Conservation (phyloP, 2,797 vertebrate genomes). For the Gobionotothen gibberifrons region DNA sequence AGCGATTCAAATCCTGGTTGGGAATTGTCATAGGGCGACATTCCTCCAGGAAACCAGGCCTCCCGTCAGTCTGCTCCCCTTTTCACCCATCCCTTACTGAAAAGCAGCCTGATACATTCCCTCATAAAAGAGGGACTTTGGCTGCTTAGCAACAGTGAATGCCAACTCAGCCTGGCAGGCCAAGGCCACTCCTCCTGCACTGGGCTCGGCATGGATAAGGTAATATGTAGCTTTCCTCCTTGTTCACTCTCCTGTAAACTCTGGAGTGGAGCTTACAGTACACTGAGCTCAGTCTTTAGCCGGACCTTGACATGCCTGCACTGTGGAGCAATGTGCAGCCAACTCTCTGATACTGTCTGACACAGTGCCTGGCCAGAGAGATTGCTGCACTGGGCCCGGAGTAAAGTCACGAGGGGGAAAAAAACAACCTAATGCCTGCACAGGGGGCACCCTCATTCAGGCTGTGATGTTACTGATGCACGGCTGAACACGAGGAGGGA, state of each 20-base stretch:
- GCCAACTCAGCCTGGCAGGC: conserved; percentile 66
- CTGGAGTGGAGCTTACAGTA: conserved; percentile 59
- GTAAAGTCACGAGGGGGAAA: conserved; percentile 40
- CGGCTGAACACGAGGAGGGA: conserved; percentile 70
- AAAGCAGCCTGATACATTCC: conserved; percentile 66
- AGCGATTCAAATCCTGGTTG: not conserved
- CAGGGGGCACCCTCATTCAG: conserved; percentile 56
- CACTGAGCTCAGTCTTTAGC: conserved; percentile 40
- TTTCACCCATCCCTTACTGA: conserved; percentile 50
- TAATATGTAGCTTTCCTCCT: conserved; percentile 70
- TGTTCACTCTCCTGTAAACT: conserved; percentile 65
- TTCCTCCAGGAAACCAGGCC: conserved; percentile 23
- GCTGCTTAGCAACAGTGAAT: conserved; percentile 84
- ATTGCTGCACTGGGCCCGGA: conserved; percentile 60
- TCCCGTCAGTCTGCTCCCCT: conserved; percentile 27
- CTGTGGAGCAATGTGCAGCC: conserved; percentile 32
- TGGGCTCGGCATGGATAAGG: conserved; percentile 62
- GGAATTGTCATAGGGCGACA: not conserved
- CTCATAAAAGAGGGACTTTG: conserved; percentile 74
- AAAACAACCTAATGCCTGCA: conserved; percentile 52
- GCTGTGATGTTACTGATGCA: conserved; percentile 75
- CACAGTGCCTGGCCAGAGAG: conserved; percentile 30
- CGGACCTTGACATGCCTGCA: conserved; percentile 68
- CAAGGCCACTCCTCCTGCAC: conserved; percentile 67
- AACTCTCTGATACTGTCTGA: conserved; percentile 44